Percentiles rank a stretch among this genome's conserved stretches.
Evolutionary conservation across 2,797 vertebrate genomes (phyloP).

Genomic region (Sarcophilus harrisii): DNA sequence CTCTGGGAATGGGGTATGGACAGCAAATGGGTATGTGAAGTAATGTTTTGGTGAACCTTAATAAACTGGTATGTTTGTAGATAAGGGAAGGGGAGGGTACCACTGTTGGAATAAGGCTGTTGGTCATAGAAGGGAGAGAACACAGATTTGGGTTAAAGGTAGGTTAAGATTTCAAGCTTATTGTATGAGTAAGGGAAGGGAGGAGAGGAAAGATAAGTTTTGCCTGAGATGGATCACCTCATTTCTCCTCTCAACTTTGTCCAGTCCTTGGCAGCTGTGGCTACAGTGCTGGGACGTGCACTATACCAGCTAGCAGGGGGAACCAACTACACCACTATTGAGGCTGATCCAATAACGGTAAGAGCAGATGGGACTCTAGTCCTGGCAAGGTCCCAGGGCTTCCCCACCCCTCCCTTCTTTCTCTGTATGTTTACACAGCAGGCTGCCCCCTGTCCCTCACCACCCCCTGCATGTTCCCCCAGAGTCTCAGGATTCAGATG

Average conservation of each 20-base stretch:
- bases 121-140: background rate
- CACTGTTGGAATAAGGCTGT: background rate
- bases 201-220: background rate
- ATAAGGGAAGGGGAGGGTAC: background rate
- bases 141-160: background rate
- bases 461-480: slow-evolving; percentile 7
- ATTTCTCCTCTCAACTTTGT: background rate
- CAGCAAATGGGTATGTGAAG: fast-evolving
- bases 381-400: slow-evolving; percentile 52
- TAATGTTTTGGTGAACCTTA: background rate
- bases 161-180: background rate
- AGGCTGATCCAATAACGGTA: slow-evolving; percentile 90
- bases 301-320: slow-evolving; percentile 93
- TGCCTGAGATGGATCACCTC: background rate
- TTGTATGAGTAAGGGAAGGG: slow-evolving; percentile 24
- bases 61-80: background rate
- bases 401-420: slow-evolving; percentile 52
- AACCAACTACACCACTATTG: slow-evolving; percentile 77
- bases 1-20: background rate
- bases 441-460: background rate
- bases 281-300: slow-evolving; percentile 90
- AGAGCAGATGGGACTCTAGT: slow-evolving; percentile 66
- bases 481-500: background rate
- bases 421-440: slow-evolving; percentile 57
- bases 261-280: slow-evolving; percentile 91